phyloP scores from a whole-genome alignment of 2,113 vertebrate species.

The human (Homo sapiens) region GRCh38 chr18:78766001-78766500 shows the following conservation, averaged over 20 bases:
- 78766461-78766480: neutral
- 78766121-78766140: neutral
- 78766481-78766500: no score
- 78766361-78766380: fast-evolving
- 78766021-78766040: neutral
- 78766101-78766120: neutral
- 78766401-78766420: fast-evolving
- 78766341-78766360: neutral
- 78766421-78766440: fast-evolving
- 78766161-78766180: neutral
- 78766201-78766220: neutral
- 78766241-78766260: neutral
- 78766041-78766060: neutral
- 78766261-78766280: neutral
- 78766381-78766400: fast-evolving
- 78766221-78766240: no score
- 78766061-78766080: neutral
- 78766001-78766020: neutral
- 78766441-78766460: fast-evolving
- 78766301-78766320: no score
- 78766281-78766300: fast-evolving
- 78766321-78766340: neutral
- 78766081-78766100: no score
- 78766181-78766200: neutral
- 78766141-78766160: fast-evolving